These are phyloP conservation scores for Urosaurus nigricauda DNA, from an alignment of 2,797 vertebrate genomes.

Conservation along the genomic window DNA sequence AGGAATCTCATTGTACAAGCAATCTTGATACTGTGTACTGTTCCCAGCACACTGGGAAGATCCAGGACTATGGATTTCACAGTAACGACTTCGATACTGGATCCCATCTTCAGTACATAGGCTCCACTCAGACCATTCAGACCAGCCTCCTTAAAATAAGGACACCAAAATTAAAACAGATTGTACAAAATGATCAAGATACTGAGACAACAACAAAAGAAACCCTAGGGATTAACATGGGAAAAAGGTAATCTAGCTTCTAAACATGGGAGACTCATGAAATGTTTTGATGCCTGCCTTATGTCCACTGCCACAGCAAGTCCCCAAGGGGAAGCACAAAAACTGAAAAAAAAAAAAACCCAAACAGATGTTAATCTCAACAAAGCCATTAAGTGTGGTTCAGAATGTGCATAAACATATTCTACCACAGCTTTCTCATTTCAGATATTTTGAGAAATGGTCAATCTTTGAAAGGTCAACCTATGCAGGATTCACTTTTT, in stretches of 20 bases:
- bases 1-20: slow-evolving; percentile 92
- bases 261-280: neutral
- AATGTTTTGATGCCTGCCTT: neutral
- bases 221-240: neutral
- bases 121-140: slow-evolving; percentile 95
- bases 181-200: neutral
- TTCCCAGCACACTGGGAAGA: slow-evolving; percentile 87
- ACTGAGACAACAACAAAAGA: neutral
- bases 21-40: slow-evolving; percentile 91
- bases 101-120: slow-evolving; percentile 89
- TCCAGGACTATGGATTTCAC: slow-evolving; percentile 81
- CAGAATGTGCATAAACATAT: neutral
- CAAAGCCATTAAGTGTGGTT: neutral
- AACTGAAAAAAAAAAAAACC: neutral
- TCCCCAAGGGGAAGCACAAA: neutral
- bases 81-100: slow-evolving; percentile 90
- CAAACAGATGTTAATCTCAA: too few species aligned
- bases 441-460: neutral
- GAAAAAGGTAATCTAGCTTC: neutral
- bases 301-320: neutral
- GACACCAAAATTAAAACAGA: neutral
- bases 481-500: neutral
- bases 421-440: neutral
- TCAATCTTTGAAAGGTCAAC: neutral
- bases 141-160: slow-evolving; percentile 90